phyloP scores from a whole-genome alignment of 2,797 vertebrate genomes.

The Loris lydekkerianus region DNA sequence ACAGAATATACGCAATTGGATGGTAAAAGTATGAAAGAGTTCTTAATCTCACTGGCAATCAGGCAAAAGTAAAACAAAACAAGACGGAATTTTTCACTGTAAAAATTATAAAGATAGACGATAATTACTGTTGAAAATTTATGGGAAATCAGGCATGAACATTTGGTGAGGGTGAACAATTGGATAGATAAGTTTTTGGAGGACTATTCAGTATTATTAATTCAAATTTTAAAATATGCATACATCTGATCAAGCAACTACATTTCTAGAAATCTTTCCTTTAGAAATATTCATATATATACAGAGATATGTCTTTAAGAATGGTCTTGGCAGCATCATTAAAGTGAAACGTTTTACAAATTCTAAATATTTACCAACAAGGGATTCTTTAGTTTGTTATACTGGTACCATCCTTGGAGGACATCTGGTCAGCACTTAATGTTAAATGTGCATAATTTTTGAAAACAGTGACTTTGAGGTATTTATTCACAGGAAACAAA shows the following conservation, averaged over 20 bases:
- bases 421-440: not conserved
- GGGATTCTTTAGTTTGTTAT: not conserved
- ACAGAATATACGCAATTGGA: not conserved
- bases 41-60: not conserved
- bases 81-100: not conserved
- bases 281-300: not conserved
- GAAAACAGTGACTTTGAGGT: not conserved
- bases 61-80: conserved; percentile 26
- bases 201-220: not conserved
- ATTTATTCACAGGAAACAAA: not conserved
- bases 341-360: not conserved
- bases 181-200: not conserved
- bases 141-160: conserved; percentile 4
- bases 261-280: not conserved
- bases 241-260: not conserved
- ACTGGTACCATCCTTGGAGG: not conserved
- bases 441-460: not conserved
- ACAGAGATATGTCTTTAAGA: not conserved
- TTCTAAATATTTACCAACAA: not conserved
- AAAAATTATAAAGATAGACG: conserved; percentile 11
- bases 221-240: not conserved
- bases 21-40: not conserved
- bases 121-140: not conserved
- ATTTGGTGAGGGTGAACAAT: not conserved
- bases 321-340: not conserved